phyloP scores from a whole-genome alignment of 2,888 invertebrate genomes.

The Gari tellinella region DNA sequence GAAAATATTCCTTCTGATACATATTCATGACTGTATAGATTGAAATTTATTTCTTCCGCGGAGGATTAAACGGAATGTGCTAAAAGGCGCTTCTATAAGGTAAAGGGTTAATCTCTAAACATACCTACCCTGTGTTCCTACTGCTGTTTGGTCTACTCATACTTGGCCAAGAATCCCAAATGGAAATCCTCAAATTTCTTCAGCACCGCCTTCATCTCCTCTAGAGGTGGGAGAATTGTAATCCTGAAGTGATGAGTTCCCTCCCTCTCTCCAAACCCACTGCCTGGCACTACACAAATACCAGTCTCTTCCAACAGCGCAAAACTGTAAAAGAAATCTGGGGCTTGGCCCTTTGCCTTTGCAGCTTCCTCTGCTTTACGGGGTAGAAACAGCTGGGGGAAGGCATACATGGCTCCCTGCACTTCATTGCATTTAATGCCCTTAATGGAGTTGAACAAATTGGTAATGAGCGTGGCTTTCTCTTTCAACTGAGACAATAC shows the following conservation, averaged over 20 bases:
- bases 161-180: conserved; percentile 90
- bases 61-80: too few relatives aligned
- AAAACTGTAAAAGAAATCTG: conserved; percentile 97
- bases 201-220: conserved; percentile 92
- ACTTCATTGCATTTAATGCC: conserved; percentile 94
- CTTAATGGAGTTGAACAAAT: conserved; percentile 95
- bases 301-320: conserved; percentile 94
- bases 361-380: conserved; percentile 94
- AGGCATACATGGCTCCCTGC: conserved; percentile 99
- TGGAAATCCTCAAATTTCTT: conserved; percentile 93
- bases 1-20: too few relatives aligned
- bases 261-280: conserved; percentile 96
- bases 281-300: conserved; percentile 91
- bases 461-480: conserved; percentile 93
- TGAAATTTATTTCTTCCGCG: too few relatives aligned
- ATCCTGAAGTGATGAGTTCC: conserved; percentile 98
- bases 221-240: conserved; percentile 96
- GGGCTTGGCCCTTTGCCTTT: conserved; percentile 86
- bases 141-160: conserved; percentile 52
- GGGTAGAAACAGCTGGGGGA: conserved; percentile 94
- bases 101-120: too few relatives aligned
- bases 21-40: too few relatives aligned
- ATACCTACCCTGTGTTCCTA: too few relatives aligned
- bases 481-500: conserved; percentile 91
- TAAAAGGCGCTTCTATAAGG: too few relatives aligned